These are phyloP conservation scores for Echeneis naucrates DNA, from an alignment of 2,797 vertebrate genomes.

Conservation along the genomic window DNA sequence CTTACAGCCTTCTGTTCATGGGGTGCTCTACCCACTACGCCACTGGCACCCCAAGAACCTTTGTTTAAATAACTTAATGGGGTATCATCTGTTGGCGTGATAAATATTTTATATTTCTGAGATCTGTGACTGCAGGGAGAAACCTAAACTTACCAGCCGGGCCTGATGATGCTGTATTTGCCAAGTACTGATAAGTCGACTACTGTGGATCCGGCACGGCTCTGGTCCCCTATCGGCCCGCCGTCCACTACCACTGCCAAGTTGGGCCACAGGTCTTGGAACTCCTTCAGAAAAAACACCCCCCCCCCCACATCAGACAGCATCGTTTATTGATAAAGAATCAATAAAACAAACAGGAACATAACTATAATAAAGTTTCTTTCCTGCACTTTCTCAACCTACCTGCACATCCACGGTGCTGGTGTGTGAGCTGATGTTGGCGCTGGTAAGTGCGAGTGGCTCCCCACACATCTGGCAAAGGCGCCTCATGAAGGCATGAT, in stretches of 20 bases:
- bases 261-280: slow-evolving; percentile 93
- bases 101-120: no score
- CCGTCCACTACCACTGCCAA: slow-evolving; percentile 92
- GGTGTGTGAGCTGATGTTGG: slow-evolving; percentile 90
- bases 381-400: slow-evolving; percentile 59
- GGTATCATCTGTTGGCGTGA: no score
- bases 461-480: slow-evolving; percentile 89
- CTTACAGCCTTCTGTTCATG: no score
- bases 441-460: slow-evolving; percentile 94
- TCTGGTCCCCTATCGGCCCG: slow-evolving; percentile 89
- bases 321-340: not conserved
- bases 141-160: slow-evolving; percentile 89
- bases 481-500: slow-evolving; percentile 89
- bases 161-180: slow-evolving; percentile 90
- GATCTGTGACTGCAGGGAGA: not conserved
- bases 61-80: no score
- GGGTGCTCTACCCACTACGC: no score
- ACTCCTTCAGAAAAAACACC: slow-evolving; percentile 85
- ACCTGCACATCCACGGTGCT: slow-evolving; percentile 91
- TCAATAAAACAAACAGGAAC: not conserved
- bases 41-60: no score
- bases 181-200: slow-evolving; percentile 89
- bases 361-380: not conserved
- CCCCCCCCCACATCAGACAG: not conserved
- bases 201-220: slow-evolving; percentile 94